These are phyloP conservation scores for Dichetophora obliterata DNA, from an alignment of 2,888 invertebrate genomes.

Conservation along the genomic window DNA sequence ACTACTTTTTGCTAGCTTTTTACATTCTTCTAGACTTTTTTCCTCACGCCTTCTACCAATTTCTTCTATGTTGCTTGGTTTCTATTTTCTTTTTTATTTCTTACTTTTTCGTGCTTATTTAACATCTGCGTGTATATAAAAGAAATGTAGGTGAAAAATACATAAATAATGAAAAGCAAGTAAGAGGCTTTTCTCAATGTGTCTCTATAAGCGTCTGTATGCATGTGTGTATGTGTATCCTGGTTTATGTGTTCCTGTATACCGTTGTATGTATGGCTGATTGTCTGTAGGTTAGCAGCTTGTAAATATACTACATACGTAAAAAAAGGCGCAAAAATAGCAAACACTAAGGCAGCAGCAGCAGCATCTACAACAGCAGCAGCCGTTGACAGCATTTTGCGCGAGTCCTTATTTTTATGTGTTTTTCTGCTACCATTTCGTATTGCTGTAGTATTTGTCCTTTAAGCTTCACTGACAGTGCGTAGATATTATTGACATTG, in stretches of 20 bases:
- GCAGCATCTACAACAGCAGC: neutral
- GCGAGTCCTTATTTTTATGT: neutral
- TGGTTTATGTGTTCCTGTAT: neutral
- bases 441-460: neutral
- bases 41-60: neutral
- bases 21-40: neutral
- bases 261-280: neutral
- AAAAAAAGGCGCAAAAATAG: neutral
- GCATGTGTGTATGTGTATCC: neutral
- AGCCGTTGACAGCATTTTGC: conserved; percentile 11
- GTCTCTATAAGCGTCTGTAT: neutral
- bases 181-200: neutral
- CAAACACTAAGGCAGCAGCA: neutral
- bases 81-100: neutral
- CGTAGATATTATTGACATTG: neutral
- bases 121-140: conserved; percentile 16
- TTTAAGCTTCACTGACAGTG: conserved; percentile 20
- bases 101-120: neutral
- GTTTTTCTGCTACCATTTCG: too few species aligned
- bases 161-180: conserved; percentile 17
- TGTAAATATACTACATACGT: neutral
- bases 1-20: neutral
- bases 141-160: conserved; percentile 37
- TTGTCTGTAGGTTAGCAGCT: neutral
- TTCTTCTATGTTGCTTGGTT: neutral